phyloP scores from a whole-genome alignment of 2,888 invertebrate genomes.

The Drosophila phalerata region DNA sequence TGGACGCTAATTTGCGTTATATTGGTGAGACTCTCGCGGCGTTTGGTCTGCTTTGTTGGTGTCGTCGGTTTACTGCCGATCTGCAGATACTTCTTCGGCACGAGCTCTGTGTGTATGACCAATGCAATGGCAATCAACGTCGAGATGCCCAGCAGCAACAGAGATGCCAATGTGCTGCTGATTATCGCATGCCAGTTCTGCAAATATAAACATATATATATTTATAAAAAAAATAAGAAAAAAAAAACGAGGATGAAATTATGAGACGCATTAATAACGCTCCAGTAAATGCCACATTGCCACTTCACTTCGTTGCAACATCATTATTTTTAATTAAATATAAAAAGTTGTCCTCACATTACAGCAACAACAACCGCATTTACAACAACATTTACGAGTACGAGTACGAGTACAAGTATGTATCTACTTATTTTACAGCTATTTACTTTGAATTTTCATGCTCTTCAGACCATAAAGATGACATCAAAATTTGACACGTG shows the following conservation, averaged over 20 bases:
- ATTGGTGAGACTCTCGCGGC: constrained; percentile 71
- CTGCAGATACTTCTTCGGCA: constrained; percentile 83
- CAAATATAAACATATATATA: constrained; percentile 60
- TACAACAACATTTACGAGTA: constrained; percentile 35
- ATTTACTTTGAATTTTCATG: constrained; percentile 52
- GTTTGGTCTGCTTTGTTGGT: constrained; percentile 56
- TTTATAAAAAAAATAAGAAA: too few relatives aligned
- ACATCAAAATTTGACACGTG: constrained; percentile 60
- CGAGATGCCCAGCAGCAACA: constrained; percentile 88
- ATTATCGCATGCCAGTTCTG: constrained; percentile 88
- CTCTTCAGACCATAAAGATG: constrained; percentile 51
- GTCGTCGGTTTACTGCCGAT: constrained; percentile 61
- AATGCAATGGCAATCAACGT: constrained; percentile 86
- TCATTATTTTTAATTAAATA: constrained; percentile 81
- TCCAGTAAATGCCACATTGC: constrained; percentile 48
- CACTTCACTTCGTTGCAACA: constrained; percentile 50
- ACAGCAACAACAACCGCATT: constrained; percentile 28
- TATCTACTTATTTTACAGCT: constrained; percentile 41
- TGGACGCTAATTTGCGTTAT: constrained; percentile 75
- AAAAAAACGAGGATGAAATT: background rate
- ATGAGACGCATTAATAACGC: constrained; percentile 70
- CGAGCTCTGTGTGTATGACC: constrained; percentile 85
- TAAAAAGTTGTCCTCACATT: constrained; percentile 66
- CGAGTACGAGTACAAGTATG: constrained; percentile 23
- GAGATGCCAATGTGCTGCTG: constrained; percentile 88